Percentiles rank a stretch among this genome's conserved stretches.
phyloP scores from a whole-genome alignment of 2,113 vertebrate species.

The Thomomys bottae region DNA sequence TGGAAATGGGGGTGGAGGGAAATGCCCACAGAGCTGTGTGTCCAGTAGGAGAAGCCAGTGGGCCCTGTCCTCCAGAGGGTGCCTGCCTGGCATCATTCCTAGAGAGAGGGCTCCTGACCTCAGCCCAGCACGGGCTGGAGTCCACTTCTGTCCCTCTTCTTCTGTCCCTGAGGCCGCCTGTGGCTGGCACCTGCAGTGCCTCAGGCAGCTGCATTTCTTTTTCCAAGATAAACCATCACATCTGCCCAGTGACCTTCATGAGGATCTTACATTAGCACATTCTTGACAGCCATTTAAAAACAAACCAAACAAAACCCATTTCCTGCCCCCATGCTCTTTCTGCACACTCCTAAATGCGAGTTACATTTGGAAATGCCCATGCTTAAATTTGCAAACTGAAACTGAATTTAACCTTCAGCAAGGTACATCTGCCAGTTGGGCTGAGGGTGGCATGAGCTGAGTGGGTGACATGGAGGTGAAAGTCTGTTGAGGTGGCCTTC shows the following conservation, averaged over 20 bases:
- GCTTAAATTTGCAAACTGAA: not conserved
- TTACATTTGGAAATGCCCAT: not conserved
- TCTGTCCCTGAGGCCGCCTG: not conserved
- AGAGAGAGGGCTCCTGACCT: not conserved
- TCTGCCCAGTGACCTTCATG: not conserved
- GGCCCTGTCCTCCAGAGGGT: not conserved
- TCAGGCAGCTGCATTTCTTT: not conserved
- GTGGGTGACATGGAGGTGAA: too few relatives aligned
- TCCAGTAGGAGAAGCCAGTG: not conserved
- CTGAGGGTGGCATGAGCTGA: accelerated
- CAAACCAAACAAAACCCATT: not conserved
- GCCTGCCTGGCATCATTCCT: not conserved
- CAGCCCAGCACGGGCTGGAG: not conserved
- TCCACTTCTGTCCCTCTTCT: not conserved
- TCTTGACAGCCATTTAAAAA: conserved; percentile 26
- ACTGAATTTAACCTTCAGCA: not conserved
- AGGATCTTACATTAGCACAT: not conserved
- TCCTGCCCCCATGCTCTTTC: not conserved
- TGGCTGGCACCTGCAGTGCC: not conserved
- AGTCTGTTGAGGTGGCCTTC: not conserved
- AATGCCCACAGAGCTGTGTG: accelerated
- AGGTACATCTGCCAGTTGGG: not conserved
- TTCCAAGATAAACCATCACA: not conserved
- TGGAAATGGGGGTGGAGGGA: not conserved
- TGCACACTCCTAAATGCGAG: not conserved